These are phyloP conservation scores for Plectus sambesii DNA, from an alignment of 1,140 invertebrate genomes.

Conservation along the genomic window DNA sequence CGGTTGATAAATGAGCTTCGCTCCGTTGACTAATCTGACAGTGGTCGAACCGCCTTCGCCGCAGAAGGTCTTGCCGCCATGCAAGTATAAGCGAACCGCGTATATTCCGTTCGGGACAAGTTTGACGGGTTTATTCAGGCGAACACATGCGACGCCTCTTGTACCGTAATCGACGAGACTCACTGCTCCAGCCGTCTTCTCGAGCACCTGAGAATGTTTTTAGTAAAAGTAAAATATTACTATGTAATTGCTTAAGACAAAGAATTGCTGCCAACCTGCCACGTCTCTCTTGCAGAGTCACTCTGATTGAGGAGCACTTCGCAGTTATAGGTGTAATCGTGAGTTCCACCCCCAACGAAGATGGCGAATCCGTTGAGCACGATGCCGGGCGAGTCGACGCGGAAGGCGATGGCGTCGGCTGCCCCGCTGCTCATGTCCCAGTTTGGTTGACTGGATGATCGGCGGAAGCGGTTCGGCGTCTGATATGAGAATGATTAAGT, in stretches of 20 bases:
- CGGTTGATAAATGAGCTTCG: conserved; percentile 27
- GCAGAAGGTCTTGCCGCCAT: conserved; percentile 33
- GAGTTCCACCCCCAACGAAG: conserved; percentile 71
- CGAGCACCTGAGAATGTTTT: no score
- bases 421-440: conserved; percentile 96
- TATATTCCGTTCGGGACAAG: conserved; percentile 26
- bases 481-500: conserved; percentile 15
- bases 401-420: conserved; percentile 87
- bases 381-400: conserved; percentile 76
- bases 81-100: conserved; percentile 28
- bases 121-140: conserved; percentile 12
- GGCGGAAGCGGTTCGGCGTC: conserved; percentile 76
- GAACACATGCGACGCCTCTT: conserved; percentile 11
- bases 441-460: conserved; percentile 70
- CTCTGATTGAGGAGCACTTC: no score
- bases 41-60: conserved; percentile 26
- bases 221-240: no score
- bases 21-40: conserved; percentile 26
- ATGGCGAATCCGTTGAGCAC: conserved; percentile 74
- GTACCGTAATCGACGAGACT: conserved; percentile 2
- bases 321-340: no score
- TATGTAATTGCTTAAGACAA: no score
- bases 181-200: no score
- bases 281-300: no score
- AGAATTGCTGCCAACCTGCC: no score